Evolutionary conservation across 2,888 invertebrate species (phyloP), one percentile per base, ranked within the genome.

Genomic region (Leptopilina syphax): DNA sequence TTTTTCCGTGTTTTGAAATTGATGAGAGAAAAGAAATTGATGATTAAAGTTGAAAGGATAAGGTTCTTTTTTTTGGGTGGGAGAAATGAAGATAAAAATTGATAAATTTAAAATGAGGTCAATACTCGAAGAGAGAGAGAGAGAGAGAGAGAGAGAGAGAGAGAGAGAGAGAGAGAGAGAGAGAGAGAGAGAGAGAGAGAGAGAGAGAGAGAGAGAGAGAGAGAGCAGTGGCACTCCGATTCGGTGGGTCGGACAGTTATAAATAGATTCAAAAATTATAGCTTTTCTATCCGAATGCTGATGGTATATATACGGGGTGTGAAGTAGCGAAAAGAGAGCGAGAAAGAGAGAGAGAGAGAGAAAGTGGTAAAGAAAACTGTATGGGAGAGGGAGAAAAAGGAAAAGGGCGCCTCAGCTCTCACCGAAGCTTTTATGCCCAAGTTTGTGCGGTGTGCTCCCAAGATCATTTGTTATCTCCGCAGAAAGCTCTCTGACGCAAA

Each of bases 261-360:
- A 89, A 89, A 89, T 89, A 89, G 88, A 88, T 87, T 86, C 79
- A 87, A 88, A 89, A 89, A 89, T 89, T 89, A 89, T 89, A 85
- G 88, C 88, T 88, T 87, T 87, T 88, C 89, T 87, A 89, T 89
- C 84, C 84, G 85, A 87, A 87, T 81, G 83, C 83, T 81, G 79
- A 77, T 80, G 85, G 83, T 79, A 85, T 34, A 84, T 80, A 84
- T 81, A 80, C 70, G 80, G 83, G 81, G 77, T 79, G 76, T 13
- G 65, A 76, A 76, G 79, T 73, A 66, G 79, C 78, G 79, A 79
- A 80, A 76, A 50, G 76, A 77, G 76, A 78, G 68, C 57, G 57
- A 41, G 57, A 63, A 18, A 50, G 47, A 47, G 47, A 47, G 77
- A 63, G 60, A 10, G 50, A 78, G 68, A 60, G 57, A 41, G 57